Evolutionary conservation across 2,888 invertebrate species (phyloP), one percentile per base, ranked within the genome.

Genomic region (Tenthredo notha): DNA sequence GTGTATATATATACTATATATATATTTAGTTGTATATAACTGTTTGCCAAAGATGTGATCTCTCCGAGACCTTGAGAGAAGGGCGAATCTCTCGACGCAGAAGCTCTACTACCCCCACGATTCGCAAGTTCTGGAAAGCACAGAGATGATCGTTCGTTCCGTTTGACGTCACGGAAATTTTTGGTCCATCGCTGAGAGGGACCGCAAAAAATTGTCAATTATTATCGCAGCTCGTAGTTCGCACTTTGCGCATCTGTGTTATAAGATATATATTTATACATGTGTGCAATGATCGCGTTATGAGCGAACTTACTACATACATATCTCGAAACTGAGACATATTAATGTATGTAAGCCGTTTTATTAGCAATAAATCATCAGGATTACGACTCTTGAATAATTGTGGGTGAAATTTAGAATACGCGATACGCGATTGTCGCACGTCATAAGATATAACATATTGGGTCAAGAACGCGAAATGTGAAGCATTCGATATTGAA

Each of bases 111-210:
- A 74, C 78, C 77, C 54, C 29, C 47, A 2, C 75, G 21, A 43
- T 75, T 15, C 47, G 25, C 47, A 47, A 47, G 6, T 21, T 47
- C 15, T 9, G n/a, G 15, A 25, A 15, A 21, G 15, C 12, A 25
- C 47, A 15, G 10, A 21, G 47, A 75, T 43, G 43, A 74, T 43
- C 50, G 15, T 50, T 70, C n/a, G 70, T 7, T 18, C 12, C 70
- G 77, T 37, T 78, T 78, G 78, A 78, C 78, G 78, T 78, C 78
- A 78, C 61, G 78, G 78, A 58, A 78, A 78, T 78, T 78, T 78
- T 78, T 37, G 10, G 25, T 58, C 33, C 58, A 40, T 43, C n/a
- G 37, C n/a, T 15, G 40, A 40, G 0, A 21, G 12, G 43, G 47
- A 15, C 47, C 3, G 47, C 15, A 12, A 47, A 12, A 47, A 47